Base-by-base conservation (phyloP, 2,797 vertebrate species). In the Florisuga fusca region DNA sequence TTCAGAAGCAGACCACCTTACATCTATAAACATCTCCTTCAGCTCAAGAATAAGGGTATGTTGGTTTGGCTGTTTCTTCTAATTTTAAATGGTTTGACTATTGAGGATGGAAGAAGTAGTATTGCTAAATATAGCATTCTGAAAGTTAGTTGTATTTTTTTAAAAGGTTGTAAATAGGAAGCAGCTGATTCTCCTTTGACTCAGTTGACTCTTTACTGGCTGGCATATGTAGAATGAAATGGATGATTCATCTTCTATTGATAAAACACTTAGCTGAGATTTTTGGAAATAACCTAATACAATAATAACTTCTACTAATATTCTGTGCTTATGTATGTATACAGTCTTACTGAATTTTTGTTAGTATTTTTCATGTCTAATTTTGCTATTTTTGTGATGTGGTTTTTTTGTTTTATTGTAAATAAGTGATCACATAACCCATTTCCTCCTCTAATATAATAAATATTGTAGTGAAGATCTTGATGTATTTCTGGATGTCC, bases 221-320 rank as follows among this genome's bases (percentile, higher is more conserved):
- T 93, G 87, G 82, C 73, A 20, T 63, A 72, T 27, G 50, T 75
- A 57, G 68, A 89, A 87, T 6, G 3, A 81, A 87, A 89, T 31
- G 91, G 76, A 21, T 96, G 93, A 94, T 89, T 94, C 89, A 83
- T 79, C 82, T 77, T 68, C 82, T 93, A 89, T 91, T 95, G 87
- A 53, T 93, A 68, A 93, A 94, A 95, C 34, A 93, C 57, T 10
- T 50, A 71, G 58, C 88, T 78, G 12, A 72, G 94, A 88, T 91
- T 83, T 90, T 77, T 78, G 54, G 90, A 85, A 90, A 77, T 91
- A 54, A 54, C 27, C 57, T 53, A 89, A 73, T 66, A 55, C 34
- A 77, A 9, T 85, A 77, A 74, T 33, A 53, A 20, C 83, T 95
- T 84, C 25, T 62, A 4, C 36, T 89, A 3, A 26, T 66, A 63